Evolutionary conservation across 2,797 vertebrate genomes (phyloP), one percentile per base, ranked within the genome.

Genomic region (Pogoniulus pusillus): DNA sequence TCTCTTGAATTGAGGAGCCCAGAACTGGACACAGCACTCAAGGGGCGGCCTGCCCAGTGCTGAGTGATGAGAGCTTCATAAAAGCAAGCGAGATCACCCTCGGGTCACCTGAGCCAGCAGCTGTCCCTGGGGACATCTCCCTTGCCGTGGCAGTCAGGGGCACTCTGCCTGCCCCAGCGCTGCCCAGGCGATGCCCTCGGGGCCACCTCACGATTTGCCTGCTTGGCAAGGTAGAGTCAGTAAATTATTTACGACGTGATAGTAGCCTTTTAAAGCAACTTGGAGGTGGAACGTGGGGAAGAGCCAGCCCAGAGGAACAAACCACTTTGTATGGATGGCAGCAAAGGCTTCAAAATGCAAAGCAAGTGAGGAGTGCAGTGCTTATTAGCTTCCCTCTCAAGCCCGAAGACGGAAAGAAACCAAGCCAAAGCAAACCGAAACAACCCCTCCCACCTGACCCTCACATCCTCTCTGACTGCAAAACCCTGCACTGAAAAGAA

Each of bases 101-200:
- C 20, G 19, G 55, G 77, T 71, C 4, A 1, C 35, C 59, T 9
- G 35, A 83, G 91, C 15, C 54, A 80, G 76, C 62, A 6, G 1
- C 47, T 19, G 14, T 59, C 86, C 84, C 73, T 15, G 9, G 86
- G 73, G 88, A 73, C n/a, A 2, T 49, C 45, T 78, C 11, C 0
- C 79, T 87, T 88, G 91, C 81, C 2, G 0, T 35, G 0, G 2
- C 55, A 63, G n/a, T 66, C 6, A 2, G 19, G 19, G 45, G 82
- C 91, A 41, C 24, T 60, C 70, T 83, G 78, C 71, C 68, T 43
- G 55, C 77, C 72, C 72, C 72, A 39, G 79, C 24, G 49, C 74
- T 11, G 64, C 64, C 82, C 68, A 76, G 79, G 66, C 41, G 32
- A 7, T 27, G 1, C 34, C 49, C 65, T 51, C 1, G 8, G 29